Evolutionary conservation across 2,888 invertebrate species (phyloP).

Genomic region (Hypsopygia costalis): DNA sequence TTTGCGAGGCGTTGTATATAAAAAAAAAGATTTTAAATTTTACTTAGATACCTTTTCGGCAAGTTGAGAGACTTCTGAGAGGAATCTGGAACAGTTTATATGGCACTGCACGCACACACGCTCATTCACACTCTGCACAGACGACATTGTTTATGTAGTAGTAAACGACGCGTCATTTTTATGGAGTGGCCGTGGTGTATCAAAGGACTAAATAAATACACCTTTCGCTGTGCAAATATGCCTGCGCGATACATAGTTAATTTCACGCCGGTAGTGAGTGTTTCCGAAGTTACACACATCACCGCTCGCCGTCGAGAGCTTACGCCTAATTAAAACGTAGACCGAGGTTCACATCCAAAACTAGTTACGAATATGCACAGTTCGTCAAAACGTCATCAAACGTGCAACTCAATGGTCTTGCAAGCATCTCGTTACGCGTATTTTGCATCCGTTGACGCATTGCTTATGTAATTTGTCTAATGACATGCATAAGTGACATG

Average conservation of each 20-base stretch:
- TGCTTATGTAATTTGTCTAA: background rate
- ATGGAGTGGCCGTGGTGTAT: too few species aligned
- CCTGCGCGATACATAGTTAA: conserved; percentile 38
- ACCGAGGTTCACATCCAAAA: conserved; percentile 14
- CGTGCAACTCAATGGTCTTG: background rate
- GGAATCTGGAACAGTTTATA: too few species aligned
- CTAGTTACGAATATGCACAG: background rate
- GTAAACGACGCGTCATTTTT: too few species aligned
- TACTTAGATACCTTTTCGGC: too few species aligned
- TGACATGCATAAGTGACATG: background rate
- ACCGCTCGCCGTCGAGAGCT: conserved; percentile 12
- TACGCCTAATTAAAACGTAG: conserved; percentile 27
- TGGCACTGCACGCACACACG: too few species aligned
- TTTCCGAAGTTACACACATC: conserved; percentile 32
- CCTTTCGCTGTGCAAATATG: background rate
- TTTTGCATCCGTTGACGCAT: too few species aligned
- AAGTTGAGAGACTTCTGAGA: too few species aligned
- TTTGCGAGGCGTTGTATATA: too few species aligned
- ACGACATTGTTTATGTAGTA: too few species aligned
- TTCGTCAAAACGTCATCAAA: background rate
- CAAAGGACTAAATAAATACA: too few species aligned
- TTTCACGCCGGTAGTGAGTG: conserved; percentile 36
- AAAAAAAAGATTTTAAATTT: too few species aligned
- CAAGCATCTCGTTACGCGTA: background rate
- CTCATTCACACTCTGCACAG: too few species aligned